Conservation (phyloP, 2,797 vertebrate genomes). For the Trematomus bernacchii region DNA sequence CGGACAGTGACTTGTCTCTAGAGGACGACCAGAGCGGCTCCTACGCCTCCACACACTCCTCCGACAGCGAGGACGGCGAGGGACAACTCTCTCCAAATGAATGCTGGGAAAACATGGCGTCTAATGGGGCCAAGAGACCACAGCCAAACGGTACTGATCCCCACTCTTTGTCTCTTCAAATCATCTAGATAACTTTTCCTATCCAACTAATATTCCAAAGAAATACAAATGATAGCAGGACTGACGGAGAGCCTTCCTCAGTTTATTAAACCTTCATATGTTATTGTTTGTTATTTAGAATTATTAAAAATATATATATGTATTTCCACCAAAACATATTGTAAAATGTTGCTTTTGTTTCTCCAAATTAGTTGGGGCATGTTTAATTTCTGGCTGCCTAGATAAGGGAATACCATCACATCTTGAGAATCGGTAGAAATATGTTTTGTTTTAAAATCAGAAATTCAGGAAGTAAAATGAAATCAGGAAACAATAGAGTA, state of each 20-base stretch:
- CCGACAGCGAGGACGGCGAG: conserved; percentile 93
- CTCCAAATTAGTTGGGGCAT: background rate
- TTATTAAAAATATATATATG: too few species aligned
- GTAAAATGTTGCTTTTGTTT: background rate
- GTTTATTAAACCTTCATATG: too few species aligned
- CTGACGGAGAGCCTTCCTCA: too few species aligned
- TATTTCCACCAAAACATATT: too few species aligned
- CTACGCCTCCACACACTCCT: conserved; percentile 93
- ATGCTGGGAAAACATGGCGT: conserved; percentile 91
- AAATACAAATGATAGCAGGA: too few species aligned
- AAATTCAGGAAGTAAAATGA: too few species aligned
- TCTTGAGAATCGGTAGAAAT: background rate
- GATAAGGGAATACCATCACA: background rate
- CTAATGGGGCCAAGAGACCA: conserved; percentile 82
- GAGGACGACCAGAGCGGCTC: conserved; percentile 95
- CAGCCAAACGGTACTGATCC: conserved; percentile 81
- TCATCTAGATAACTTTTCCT: background rate
- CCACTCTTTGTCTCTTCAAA: background rate
- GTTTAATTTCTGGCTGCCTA: background rate
- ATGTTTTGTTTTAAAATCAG: background rate
- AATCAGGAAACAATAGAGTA: background rate
- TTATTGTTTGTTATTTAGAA: too few species aligned
- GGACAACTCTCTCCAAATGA: conserved; percentile 85
- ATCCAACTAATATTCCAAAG: too few species aligned
- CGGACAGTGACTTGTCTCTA: conserved; percentile 94